Percentiles rank a stretch among this genome's conserved stretches.
These are phyloP conservation scores for Vanacampus margaritifer DNA, from an alignment of 2,113 vertebrate species.

Conservation along the genomic window DNA sequence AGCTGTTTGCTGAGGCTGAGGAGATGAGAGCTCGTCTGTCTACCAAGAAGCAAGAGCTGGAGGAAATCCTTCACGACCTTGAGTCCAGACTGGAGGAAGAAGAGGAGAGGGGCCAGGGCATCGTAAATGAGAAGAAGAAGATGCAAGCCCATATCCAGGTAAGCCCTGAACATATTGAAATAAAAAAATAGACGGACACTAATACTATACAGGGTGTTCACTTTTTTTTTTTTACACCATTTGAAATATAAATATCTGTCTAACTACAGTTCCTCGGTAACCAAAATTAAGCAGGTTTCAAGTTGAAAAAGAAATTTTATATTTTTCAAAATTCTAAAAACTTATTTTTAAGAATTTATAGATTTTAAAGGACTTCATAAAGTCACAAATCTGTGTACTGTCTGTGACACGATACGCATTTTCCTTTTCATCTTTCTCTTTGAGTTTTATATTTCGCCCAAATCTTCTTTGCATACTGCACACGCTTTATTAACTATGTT, in stretches of 20 bases:
- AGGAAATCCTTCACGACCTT: constrained; percentile 96
- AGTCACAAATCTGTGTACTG: background rate
- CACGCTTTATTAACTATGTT: background rate
- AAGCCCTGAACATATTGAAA: background rate
- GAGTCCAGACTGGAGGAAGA: constrained; percentile 98
- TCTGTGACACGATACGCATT: background rate
- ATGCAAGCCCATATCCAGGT: constrained; percentile 98
- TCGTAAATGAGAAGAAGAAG: constrained; percentile 97
- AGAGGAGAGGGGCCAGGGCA: constrained; percentile 86
- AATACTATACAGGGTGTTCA: no score
- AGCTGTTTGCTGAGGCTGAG: constrained; percentile 96
- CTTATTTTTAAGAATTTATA: no score
- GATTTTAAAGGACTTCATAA: no score
- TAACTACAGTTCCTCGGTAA: background rate
- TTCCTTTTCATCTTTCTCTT: background rate
- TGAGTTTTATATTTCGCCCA: background rate
- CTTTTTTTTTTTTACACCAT: no score
- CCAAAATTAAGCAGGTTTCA: no score
- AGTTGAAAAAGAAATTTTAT: background rate
- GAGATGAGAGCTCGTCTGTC: constrained; percentile 96
- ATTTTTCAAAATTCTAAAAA: background rate
- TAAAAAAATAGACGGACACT: background rate
- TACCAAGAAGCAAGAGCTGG: constrained; percentile 94
- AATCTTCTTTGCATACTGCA: background rate
- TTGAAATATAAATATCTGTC: background rate